Conservation (phyloP, 2,797 vertebrate genomes). For the Micrastur ruficollis region DNA sequence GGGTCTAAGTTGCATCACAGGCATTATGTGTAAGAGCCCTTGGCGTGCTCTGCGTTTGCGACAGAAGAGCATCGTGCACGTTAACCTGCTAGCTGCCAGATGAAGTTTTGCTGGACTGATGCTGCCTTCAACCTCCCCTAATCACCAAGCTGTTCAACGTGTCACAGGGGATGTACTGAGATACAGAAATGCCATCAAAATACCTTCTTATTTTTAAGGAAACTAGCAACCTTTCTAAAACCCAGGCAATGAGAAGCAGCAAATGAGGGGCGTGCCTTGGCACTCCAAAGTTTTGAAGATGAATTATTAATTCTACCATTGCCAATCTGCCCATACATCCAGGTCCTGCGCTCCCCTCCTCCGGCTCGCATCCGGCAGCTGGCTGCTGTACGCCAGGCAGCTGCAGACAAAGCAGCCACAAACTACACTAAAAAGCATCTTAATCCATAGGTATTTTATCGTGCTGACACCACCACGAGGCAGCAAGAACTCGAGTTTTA, state of each 20-base stretch:
- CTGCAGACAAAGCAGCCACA: neutral
- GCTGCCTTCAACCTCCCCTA: neutral
- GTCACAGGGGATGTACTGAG: fast-evolving
- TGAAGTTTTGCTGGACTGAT: neutral
- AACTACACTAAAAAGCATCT: neutral
- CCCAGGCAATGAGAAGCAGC: neutral
- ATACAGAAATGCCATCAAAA: neutral
- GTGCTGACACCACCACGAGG: neutral
- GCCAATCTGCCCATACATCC: neutral
- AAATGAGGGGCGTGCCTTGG: neutral
- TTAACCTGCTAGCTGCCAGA: conserved; percentile 22
- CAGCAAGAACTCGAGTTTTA: neutral
- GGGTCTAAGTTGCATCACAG: neutral
- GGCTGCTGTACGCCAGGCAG: neutral
- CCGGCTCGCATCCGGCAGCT: neutral
- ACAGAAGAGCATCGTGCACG: neutral
- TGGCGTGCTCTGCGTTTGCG: neutral
- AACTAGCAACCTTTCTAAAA: neutral
- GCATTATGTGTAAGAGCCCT: neutral
- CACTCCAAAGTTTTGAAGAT: neutral
- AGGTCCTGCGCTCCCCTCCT: neutral
- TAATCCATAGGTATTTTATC: neutral
- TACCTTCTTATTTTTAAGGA: fast-evolving
- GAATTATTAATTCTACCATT: neutral
- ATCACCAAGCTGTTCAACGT: neutral